Evolutionary conservation across 2,797 vertebrate species (phyloP).

Genomic region (Prionace glauca): DNA sequence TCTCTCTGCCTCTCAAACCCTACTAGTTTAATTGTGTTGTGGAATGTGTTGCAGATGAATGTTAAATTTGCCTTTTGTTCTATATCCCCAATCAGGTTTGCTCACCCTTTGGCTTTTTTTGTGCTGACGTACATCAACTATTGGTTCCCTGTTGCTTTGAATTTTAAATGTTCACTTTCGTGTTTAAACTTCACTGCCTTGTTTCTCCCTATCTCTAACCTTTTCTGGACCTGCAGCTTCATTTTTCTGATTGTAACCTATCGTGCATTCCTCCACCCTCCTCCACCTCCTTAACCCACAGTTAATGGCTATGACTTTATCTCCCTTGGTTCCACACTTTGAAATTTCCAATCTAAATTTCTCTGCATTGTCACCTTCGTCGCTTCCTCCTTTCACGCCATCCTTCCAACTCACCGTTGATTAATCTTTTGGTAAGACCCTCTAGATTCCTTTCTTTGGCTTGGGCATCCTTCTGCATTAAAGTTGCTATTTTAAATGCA

Average conservation of each 20-base stretch:
- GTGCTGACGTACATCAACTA: not conserved
- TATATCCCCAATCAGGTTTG: too few species aligned
- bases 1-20: too few species aligned
- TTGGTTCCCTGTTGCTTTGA: not conserved
- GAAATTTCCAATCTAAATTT: not conserved
- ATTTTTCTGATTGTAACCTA: not conserved
- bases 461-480: not conserved
- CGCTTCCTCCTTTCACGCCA: not conserved
- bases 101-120: too few species aligned
- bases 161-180: not conserved
- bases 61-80: too few species aligned
- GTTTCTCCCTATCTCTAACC: not conserved
- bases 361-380: not conserved
- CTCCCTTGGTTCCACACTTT: too few species aligned
- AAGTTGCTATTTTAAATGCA: not conserved
- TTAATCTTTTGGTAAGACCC: not conserved
- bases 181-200: not conserved
- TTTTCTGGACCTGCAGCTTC: not conserved
- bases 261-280: not conserved
- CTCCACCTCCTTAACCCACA: not conserved
- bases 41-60: too few species aligned
- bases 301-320: not conserved
- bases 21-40: too few species aligned
- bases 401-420: not conserved
- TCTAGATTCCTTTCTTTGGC: not conserved